Evolutionary conservation across 2,888 invertebrate genomes (phyloP), one percentile per base, ranked within the genome.

Genomic region (Cacoxenus indagator): DNA sequence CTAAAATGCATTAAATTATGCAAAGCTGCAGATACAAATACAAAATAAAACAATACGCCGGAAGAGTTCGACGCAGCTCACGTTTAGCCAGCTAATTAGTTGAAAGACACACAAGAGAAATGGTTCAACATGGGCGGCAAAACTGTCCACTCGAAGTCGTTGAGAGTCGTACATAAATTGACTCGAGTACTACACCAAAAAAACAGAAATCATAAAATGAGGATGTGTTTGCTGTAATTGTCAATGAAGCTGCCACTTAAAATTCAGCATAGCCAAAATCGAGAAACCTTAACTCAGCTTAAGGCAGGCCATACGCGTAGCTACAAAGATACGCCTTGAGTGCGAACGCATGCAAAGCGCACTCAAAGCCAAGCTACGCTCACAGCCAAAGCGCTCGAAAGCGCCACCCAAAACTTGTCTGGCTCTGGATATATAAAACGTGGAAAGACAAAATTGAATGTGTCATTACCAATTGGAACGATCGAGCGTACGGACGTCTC

Each of bases 371-470:
- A 37, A 65, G 43, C 29, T 17, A 43, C 43, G 45, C 61, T 62
- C 61, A 61, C 37, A 43, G 24, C 37, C 9, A 37, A 1, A 37
- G n/a, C n/a, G n/a, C n/a, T 4, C 14, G 37, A 1, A 1, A 14
- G 9, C 37, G 37, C 37, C 37, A 14, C 37, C 37, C 37, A 37
- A n/a, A 51, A 4, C 24, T 9, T 46, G 31, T 19, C 19, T 66
- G 24, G 61, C 70, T 69, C 65, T 76, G 81, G 84, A 86, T 87
- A 87, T 87, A 87, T 29, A 87, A 85, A 80, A 51, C 76, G 77
- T 78, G 76, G 76, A 77, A 78, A 75, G 75, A 75, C 78, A 75
- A 83, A 83, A 81, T 85, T 76, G 73, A 83, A 78, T 75, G 78
- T 86, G 86, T 86, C 87, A 87, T 85, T 87, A 75, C 78, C 76